phyloP scores from a whole-genome alignment of 2,888 invertebrate genomes.

The Stenodera caucasica region DNA sequence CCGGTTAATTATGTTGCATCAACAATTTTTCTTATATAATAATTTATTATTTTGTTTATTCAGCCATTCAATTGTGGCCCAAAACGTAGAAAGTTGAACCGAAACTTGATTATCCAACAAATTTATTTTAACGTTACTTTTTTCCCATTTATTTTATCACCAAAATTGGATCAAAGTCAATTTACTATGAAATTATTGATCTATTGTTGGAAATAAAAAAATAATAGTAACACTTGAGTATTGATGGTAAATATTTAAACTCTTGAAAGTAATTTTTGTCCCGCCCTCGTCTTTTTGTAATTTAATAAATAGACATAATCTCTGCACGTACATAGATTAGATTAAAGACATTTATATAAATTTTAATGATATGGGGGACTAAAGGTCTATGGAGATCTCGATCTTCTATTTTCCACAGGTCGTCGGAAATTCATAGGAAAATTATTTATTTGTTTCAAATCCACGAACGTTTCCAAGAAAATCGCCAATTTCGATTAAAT shows the following conservation, averaged over 20 bases:
- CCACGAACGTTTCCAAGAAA: too few relatives aligned
- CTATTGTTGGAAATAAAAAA: not conserved
- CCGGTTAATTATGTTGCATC: not conserved
- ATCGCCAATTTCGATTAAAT: too few relatives aligned
- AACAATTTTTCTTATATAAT: not conserved
- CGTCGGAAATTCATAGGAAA: too few relatives aligned
- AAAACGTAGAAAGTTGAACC: not conserved
- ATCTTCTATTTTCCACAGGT: too few relatives aligned
- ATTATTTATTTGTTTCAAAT: too few relatives aligned
- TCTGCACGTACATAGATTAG: slow-evolving; percentile 26
- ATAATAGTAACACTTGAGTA: not conserved
- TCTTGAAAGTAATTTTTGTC: slow-evolving; percentile 7
- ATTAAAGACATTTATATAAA: slow-evolving; percentile 11
- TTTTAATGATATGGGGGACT: not conserved
- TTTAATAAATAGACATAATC: slow-evolving; percentile 16
- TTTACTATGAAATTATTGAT: not conserved
- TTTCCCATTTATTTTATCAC: not conserved
- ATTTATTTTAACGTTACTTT: too few relatives aligned
- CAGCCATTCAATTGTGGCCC: not conserved
- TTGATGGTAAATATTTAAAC: slow-evolving; percentile 2
- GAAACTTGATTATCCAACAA: not conserved
- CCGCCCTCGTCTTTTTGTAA: slow-evolving; percentile 2
- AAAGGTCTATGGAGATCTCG: too few relatives aligned
- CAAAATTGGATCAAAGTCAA: not conserved
- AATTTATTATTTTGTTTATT: not conserved